A percentile compares a stretch with the other conserved stretches of the same genome.
Conservation (phyloP, 2,797 vertebrate species). For the Otolemur crassicaudatus region DNA sequence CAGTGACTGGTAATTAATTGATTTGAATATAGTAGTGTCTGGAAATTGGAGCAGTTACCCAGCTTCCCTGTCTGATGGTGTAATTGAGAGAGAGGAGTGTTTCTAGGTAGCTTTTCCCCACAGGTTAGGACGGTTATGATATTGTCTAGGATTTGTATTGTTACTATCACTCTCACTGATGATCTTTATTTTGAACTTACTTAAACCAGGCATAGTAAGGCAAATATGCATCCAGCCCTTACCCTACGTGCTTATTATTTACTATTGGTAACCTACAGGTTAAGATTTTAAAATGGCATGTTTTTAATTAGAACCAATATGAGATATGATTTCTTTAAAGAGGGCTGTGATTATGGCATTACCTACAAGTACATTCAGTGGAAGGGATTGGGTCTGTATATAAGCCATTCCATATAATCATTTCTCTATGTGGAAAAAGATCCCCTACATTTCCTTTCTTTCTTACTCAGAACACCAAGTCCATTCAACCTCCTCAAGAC, state of each 20-base stretch:
- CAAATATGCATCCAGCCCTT: not conserved
- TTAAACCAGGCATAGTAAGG: not conserved
- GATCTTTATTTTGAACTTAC: not conserved
- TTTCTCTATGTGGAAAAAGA: conserved; percentile 49
- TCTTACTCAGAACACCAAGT: conserved; percentile 14
- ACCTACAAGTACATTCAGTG: not conserved
- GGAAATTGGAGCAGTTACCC: not conserved
- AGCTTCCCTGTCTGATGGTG: not conserved
- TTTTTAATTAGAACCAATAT: conserved; percentile 2
- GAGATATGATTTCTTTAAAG: conserved; percentile 35
- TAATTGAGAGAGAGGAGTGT: conserved; percentile 8
- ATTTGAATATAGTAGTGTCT: conserved; percentile 47
- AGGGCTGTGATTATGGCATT: not conserved
- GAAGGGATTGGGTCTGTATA: not conserved
- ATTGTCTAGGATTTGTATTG: not conserved
- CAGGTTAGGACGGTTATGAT: not conserved
- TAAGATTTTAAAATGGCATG: not conserved
- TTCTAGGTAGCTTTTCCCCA: not conserved
- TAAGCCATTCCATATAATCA: conserved; percentile 42
- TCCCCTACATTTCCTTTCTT: conserved; percentile 62
- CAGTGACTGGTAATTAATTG: conserved; percentile 29
- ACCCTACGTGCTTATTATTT: conserved; percentile 3
- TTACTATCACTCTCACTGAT: not conserved
- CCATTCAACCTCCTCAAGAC: not conserved
- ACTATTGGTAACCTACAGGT: not conserved